phyloP scores from a whole-genome alignment of 2,797 vertebrate species.

The Manis crassicaudata region DNA sequence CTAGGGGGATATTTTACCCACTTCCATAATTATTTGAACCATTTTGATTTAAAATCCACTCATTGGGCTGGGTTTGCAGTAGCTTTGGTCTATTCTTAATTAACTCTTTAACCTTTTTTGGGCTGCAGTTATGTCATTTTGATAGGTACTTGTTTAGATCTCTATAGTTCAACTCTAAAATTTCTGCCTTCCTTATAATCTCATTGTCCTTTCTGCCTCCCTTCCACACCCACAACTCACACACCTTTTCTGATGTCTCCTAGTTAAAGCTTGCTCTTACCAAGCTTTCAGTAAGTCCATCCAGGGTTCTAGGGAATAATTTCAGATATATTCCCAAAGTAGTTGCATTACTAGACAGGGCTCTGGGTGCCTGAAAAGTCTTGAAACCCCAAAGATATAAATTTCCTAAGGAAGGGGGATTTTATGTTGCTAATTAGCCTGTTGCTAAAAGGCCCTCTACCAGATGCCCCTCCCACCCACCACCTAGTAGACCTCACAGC shows the following conservation, averaged over 20 bases:
- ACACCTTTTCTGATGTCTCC: neutral
- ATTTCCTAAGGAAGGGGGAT: neutral
- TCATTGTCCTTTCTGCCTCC: neutral
- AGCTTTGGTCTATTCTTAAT: neutral
- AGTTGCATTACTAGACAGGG: neutral
- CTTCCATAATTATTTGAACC: neutral
- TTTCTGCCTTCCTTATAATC: neutral
- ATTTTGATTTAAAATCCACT: slow-evolving; percentile 45
- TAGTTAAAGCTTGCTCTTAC: neutral
- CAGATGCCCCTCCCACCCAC: rapidly evolving
- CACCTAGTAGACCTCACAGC: neutral
- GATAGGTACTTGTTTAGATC: neutral
- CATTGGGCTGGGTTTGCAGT: neutral
- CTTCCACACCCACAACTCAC: too few relatives aligned
- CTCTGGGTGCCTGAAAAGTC: neutral
- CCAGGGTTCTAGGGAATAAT: neutral
- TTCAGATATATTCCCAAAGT: neutral
- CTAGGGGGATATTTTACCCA: neutral
- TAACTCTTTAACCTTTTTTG: neutral
- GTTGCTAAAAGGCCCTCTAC: neutral
- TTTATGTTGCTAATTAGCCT: neutral
- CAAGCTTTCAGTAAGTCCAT: neutral
- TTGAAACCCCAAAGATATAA: neutral
- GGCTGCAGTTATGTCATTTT: neutral
- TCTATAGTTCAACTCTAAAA: neutral